phyloP scores from a whole-genome alignment of 2,888 invertebrate species.

The Meandrusa payeni region DNA sequence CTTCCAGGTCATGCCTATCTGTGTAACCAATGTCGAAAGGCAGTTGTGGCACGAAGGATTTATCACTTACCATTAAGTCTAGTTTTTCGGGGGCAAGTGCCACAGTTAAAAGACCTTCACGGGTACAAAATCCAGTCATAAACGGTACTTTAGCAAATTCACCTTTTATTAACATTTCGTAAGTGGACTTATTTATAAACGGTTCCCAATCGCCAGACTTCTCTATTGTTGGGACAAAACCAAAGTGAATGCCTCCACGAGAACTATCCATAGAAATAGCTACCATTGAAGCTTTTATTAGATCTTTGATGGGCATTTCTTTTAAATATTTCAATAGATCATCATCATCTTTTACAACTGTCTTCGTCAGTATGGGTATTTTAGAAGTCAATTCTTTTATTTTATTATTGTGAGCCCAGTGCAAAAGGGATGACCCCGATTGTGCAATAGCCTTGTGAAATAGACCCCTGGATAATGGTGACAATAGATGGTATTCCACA shows the following conservation, averaged over 20 bases:
- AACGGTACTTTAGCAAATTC: constrained; percentile 70
- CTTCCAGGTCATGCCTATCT: constrained; percentile 44
- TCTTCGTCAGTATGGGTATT: constrained; percentile 49
- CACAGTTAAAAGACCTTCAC: constrained; percentile 66
- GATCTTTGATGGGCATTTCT: constrained; percentile 46
- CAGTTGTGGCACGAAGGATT: constrained; percentile 51
- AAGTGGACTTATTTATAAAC: constrained; percentile 63
- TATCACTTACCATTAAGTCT: constrained; percentile 41
- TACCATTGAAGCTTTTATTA: constrained; percentile 51
- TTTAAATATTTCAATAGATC: constrained; percentile 55
- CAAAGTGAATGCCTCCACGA: constrained; percentile 64
- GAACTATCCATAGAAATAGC: constrained; percentile 38
- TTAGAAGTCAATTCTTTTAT: constrained; percentile 47
- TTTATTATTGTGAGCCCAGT: constrained; percentile 66
- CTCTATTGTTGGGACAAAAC: constrained; percentile 73
- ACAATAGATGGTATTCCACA: constrained; percentile 65
- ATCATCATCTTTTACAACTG: constrained; percentile 37
- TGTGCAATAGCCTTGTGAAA: constrained; percentile 78
- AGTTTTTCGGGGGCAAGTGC: constrained; percentile 33
- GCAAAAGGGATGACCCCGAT: constrained; percentile 72
- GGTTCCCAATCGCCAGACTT: constrained; percentile 60
- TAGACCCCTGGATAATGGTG: constrained; percentile 67
- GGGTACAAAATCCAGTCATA: constrained; percentile 68
- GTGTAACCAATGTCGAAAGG: constrained; percentile 47
- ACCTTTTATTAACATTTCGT: constrained; percentile 56